A percentile compares a stretch with the other conserved stretches of the same genome.
Evolutionary conservation across 2,888 invertebrate genomes (phyloP).

Genomic region (Clusia tigrina): DNA sequence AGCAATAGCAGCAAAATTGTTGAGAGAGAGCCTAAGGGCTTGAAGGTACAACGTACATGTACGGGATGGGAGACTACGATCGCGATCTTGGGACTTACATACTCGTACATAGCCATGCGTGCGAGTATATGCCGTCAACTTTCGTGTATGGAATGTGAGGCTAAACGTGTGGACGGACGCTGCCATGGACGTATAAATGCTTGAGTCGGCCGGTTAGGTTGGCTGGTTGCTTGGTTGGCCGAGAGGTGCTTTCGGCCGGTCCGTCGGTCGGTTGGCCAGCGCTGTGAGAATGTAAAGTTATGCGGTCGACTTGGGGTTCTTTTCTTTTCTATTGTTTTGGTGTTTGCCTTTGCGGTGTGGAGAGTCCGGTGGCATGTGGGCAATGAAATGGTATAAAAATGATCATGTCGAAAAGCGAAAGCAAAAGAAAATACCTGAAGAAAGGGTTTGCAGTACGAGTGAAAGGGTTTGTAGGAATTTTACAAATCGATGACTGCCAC

Average conservation of each 20-base stretch:
- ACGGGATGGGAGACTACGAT: conserved; percentile 30
- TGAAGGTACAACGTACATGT: conserved; percentile 35
- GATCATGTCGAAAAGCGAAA: conserved; percentile 41
- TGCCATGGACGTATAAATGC: neutral
- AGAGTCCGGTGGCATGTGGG: conserved; percentile 34
- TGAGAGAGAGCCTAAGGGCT: conserved; percentile 61
- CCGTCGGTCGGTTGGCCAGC: conserved; percentile 2
- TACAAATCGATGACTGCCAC: too few relatives aligned
- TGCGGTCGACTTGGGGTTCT: conserved; percentile 4
- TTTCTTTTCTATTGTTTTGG: conserved; percentile 3
- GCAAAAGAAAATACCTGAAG: conserved; percentile 21
- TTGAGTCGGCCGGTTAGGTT: neutral
- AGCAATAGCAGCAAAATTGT: conserved; percentile 51
- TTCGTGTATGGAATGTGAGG: neutral
- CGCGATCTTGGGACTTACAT: conserved; percentile 32
- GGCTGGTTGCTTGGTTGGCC: conserved; percentile 8
- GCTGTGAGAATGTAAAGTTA: conserved; percentile 13
- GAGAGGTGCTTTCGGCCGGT: neutral
- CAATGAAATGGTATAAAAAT: conserved; percentile 51
- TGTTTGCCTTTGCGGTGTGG: neutral
- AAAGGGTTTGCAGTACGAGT: neutral
- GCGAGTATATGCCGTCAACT: conserved; percentile 12
- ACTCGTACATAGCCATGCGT: neutral
- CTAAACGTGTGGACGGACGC: too few relatives aligned
- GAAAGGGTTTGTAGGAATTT: neutral